Conservation (phyloP, 1,140 invertebrate species). For the Pomacea maculata region DNA sequence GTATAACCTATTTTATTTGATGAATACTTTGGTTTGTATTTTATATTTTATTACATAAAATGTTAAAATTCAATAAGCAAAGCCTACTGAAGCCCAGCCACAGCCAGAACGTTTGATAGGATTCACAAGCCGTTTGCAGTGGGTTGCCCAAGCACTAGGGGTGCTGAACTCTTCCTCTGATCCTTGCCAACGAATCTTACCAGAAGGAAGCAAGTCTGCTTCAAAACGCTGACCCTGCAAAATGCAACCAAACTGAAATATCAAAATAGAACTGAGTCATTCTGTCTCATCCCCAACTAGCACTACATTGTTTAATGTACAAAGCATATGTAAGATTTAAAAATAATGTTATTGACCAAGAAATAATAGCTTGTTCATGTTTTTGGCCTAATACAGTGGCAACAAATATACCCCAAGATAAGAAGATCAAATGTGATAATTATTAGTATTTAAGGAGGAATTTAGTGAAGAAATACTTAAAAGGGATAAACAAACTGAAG, state of each 20-base stretch:
- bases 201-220: constrained; percentile 84
- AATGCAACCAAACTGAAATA: constrained; percentile 37
- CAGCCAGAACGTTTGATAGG: constrained; percentile 91
- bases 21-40: background rate
- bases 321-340: too few species aligned
- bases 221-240: constrained; percentile 85
- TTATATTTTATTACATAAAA: background rate
- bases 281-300: background rate
- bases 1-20: too few species aligned
- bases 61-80: background rate
- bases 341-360: too few species aligned
- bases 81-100: constrained; percentile 81
- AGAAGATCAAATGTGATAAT: too few species aligned
- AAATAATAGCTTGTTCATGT: too few species aligned
- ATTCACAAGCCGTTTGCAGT: constrained; percentile 90
- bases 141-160: constrained; percentile 91
- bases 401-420: too few species aligned
- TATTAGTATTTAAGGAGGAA: too few species aligned
- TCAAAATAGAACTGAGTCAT: constrained; percentile 11
- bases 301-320: too few species aligned
- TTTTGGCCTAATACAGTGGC: too few species aligned
- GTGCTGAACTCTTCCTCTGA: constrained; percentile 87
- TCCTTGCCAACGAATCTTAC: constrained; percentile 88
- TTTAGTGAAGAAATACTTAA: too few species aligned
- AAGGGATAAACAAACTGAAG: too few species aligned